Evolutionary conservation across 2,888 invertebrate species (phyloP).

Genomic region (Hirtodrosophila histrioides): DNA sequence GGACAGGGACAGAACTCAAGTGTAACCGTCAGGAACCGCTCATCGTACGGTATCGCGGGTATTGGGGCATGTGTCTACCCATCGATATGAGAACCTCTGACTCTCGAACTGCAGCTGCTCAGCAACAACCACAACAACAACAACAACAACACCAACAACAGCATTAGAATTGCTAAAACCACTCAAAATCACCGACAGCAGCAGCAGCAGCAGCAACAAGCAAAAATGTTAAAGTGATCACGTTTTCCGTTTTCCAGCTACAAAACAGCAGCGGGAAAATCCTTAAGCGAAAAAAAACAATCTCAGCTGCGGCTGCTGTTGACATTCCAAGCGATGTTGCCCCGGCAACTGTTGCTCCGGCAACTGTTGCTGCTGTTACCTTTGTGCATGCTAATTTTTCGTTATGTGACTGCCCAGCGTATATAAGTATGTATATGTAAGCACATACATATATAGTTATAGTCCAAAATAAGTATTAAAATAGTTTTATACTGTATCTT

Average conservation of each 20-base stretch:
- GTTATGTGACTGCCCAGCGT: slow-evolving; percentile 47
- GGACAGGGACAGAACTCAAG: slow-evolving; percentile 46
- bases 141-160: slow-evolving; percentile 52
- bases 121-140: slow-evolving; percentile 30
- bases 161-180: slow-evolving; percentile 80
- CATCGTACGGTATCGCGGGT: slow-evolving; percentile 65
- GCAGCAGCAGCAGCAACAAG: slow-evolving; percentile 55
- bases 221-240: slow-evolving; percentile 83
- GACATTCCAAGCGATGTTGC: slow-evolving; percentile 68
- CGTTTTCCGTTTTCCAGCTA: slow-evolving; percentile 69
- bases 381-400: slow-evolving; percentile 74
- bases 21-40: slow-evolving; percentile 63
- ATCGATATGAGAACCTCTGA: slow-evolving; percentile 50
- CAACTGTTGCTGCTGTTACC: slow-evolving; percentile 42
- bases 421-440: background rate
- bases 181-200: slow-evolving; percentile 66
- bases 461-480: too few species aligned
- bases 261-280: slow-evolving; percentile 56
- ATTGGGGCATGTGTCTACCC: slow-evolving; percentile 43
- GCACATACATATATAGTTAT: too few species aligned
- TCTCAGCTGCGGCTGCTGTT: slow-evolving; percentile 74
- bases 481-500: too few species aligned
- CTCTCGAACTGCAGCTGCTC: slow-evolving; percentile 24
- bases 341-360: slow-evolving; percentile 17
- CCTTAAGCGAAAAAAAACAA: slow-evolving; percentile 60